These are phyloP conservation scores for Drosophila nigrodunni DNA, from an alignment of 1,140 invertebrate genomes.

Conservation along the genomic window DNA sequence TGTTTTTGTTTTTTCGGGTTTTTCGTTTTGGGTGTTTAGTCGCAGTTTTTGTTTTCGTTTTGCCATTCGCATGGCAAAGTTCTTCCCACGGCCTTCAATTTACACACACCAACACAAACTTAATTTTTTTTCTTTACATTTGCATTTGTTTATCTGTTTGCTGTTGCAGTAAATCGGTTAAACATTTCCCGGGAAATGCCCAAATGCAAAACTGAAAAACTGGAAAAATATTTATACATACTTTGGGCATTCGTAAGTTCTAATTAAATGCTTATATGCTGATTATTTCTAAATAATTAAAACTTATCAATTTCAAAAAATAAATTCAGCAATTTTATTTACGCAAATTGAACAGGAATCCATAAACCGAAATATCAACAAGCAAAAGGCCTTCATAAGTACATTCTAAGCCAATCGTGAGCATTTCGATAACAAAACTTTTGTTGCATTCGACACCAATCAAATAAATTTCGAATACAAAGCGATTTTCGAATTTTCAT, in stretches of 20 bases:
- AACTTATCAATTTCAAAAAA: constrained; percentile 15
- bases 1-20: constrained; percentile 38
- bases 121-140: not conserved
- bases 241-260: constrained; percentile 33
- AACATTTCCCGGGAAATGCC: constrained; percentile 70
- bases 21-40: constrained; percentile 40
- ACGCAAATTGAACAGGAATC: constrained; percentile 2
- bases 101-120: too few species aligned
- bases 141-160: constrained; percentile 40
- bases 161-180: constrained; percentile 43
- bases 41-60: constrained; percentile 57
- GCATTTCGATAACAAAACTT: too few species aligned
- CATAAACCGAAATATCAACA: too few species aligned
- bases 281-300: constrained; percentile 28
- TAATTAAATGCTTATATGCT: constrained; percentile 32
- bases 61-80: constrained; percentile 33
- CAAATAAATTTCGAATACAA: too few species aligned
- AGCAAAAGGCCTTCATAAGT: not conserved
- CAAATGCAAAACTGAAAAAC: constrained; percentile 56
- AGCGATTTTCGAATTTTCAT: too few species aligned
- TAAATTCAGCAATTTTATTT: constrained; percentile 16
- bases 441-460: too few species aligned
- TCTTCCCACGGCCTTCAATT: constrained; percentile 54
- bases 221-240: constrained; percentile 65
- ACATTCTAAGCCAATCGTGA: too few species aligned